Evolutionary conservation across 2,797 vertebrate genomes (phyloP), one percentile per base, ranked within the genome.

Genomic region (Brotula barbata): DNA sequence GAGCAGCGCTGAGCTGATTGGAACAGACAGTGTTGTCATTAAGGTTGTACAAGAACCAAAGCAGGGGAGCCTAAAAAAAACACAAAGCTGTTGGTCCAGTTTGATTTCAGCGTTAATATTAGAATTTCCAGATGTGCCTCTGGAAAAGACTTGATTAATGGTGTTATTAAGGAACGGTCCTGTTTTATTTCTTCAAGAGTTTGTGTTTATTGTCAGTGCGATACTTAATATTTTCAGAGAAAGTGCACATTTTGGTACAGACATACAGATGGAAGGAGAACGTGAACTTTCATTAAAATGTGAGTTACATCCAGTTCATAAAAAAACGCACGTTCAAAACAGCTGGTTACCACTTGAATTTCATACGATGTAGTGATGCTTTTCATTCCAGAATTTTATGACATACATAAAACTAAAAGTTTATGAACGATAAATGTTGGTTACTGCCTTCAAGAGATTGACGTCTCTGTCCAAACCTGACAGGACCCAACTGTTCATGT

Each of bases 21-120:
- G 87, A 93, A 89, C 91, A 95, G 95, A 96, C 95, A 95, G 89
- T 94, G 94, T 96, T 97, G 94, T 98, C 94, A 94, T 95, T 94
- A 92, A 93, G 93, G 91, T 93, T 93, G 91, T 80, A 85, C 75
- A 85, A 75, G 86, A 88, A 87, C 49, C 55, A 81, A 87, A 85
- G 73, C 69, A 47, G 74, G 71, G 65, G 76, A 82, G 65, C 72
- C 56, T 39, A 39, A 39, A 47, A 63, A 65, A 87, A 88, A 89
- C 63, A 68, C 57, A 39, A 73, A 76, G 58, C 51, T 81, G 71
- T 79, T 87, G 91, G 87, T 80, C 87, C 77, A 88, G 87, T 93
- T 94, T 91, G 88, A 93, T 94, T 94, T 93, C 87, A 28, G 59
- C 85, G 90, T 85, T 91, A 89, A 90, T 91, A 89, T 93, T 92